Conservation (phyloP, 2,797 vertebrate genomes). For the Poliocrania exsul region DNA sequence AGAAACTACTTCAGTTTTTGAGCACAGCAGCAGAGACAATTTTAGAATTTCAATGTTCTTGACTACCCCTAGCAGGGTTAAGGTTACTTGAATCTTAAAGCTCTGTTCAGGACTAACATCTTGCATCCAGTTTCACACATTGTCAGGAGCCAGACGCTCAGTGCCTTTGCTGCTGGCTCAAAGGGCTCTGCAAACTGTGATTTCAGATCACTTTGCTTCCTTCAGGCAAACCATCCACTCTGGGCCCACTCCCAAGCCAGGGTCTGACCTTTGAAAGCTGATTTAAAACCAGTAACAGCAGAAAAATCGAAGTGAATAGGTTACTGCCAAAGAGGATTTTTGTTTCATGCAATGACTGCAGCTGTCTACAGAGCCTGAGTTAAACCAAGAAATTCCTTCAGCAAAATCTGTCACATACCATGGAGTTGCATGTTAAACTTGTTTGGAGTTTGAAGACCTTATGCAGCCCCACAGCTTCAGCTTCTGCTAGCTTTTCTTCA, state of each 20-base stretch:
- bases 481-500: conserved; percentile 86
- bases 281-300: conserved; percentile 24
- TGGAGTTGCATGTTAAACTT: conserved; percentile 92
- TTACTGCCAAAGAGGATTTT: background rate
- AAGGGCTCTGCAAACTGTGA: background rate
- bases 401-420: conserved; percentile 81
- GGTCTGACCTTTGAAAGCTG: conserved; percentile 26
- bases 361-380: background rate
- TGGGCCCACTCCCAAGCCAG: background rate
- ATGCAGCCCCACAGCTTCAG: conserved; percentile 88
- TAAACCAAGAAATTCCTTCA: background rate
- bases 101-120: background rate
- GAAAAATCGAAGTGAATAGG: background rate
- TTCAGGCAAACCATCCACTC: background rate
- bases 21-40: background rate
- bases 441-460: conserved; percentile 97
- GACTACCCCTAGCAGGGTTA: background rate
- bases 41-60: background rate
- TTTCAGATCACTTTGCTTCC: conserved; percentile 18
- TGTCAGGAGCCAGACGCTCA: background rate
- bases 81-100: background rate
- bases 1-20: background rate
- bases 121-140: background rate
- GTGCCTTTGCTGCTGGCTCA: background rate
- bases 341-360: background rate